Evolutionary conservation across 2,888 invertebrate species (phyloP), one percentile per base, ranked within the genome.

Genomic region (Cordilura impudica): DNA sequence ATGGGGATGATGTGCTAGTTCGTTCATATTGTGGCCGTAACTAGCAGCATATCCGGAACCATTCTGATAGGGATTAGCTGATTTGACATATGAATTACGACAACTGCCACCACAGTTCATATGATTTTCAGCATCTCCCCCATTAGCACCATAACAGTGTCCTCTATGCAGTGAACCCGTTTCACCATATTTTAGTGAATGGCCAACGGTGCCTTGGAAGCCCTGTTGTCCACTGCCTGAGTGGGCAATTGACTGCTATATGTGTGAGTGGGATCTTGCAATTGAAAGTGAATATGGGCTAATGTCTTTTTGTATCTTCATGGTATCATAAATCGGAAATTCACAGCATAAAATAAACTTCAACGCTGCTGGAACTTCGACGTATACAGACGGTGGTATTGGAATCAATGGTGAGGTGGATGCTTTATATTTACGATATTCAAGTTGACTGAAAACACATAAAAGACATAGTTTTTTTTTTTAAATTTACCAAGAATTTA

Each of bases 321-420:
- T 90, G 4, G 92, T 92, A 87, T 97, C 94, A 88, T 97, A 97
- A 73, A 97, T 91, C 0, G 97, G 97, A 85, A 94, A 96, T 88
- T 97, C 97, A 87, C 96, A 97, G 89, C 97, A 97, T 54, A 96
- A 88, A 18, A 96, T 91, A 86, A 93, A 95, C 89, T 97, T 97
- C 58, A 97, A 89, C 81, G 94, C 94, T 85, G 92, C 92, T 0
- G 97, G 97, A 47, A 97, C 95, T 87, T 95, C 95, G n/a, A 94
- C 94, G 89, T 97, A 97, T 53, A 97, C 93, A 1, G 94, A 92
- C 0, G 96, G 95, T 7, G 97, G 97, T 77, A 97, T 93, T 4
- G 96, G 97, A 87, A 97, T 95, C 84, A 97, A 89, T 0, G 97
- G 96, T 75, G 97, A 97, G 54, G 97, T 97, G 2, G 95, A 95